Base-by-base conservation (phyloP, 2,888 invertebrate species). In the Trissoscelio sp. region DNA sequence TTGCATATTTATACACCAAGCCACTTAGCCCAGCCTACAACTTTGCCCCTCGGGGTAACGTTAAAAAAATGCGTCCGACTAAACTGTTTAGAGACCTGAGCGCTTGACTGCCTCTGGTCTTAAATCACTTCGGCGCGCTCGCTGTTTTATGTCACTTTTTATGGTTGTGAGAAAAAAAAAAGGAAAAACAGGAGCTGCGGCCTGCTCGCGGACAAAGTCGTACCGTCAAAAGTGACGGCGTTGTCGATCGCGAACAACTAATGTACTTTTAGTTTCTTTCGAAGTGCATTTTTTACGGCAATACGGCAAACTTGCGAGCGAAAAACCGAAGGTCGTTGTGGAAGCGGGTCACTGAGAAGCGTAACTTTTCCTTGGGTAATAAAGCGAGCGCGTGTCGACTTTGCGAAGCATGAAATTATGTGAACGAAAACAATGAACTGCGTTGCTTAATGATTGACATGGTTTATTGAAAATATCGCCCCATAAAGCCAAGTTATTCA, bases 1-100 rank as follows among this genome's bases (percentile, higher is more conserved):
- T 89, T 87, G 89, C 88, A 89, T 89, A 89, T 89, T 89, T 89
- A 89, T 89, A 87, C 88, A 89, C 89, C 88, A 86, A 87, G 83
- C 87, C 87, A 88, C 88, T 89, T 88, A 88, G 88, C 87, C 87
- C 84, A 85, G 86, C 85, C 86, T 84, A 85, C 83, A 70, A 85
- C 85, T 84, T 84, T 85, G 82, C 85, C 85, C 0, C 20, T 12
- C 3, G 18, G 18, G 1, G 16, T 42, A 42, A 88, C 87, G 88
- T 87, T 88, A 85, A 89, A 89, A 88, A 89, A 89, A 89, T 87
- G 87, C 87, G 86, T 84, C 87, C 86, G 87, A 85, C 86, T 87
- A 87, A 89, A 88, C 89, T 89, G 87, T 88, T 89, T 89, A 89
- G 87, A 88, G 87, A 87, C 88, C 85, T 87, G 88, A 87, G 86